Conservation (phyloP, 2,888 invertebrate species). For the Aspidapion aeneum region DNA sequence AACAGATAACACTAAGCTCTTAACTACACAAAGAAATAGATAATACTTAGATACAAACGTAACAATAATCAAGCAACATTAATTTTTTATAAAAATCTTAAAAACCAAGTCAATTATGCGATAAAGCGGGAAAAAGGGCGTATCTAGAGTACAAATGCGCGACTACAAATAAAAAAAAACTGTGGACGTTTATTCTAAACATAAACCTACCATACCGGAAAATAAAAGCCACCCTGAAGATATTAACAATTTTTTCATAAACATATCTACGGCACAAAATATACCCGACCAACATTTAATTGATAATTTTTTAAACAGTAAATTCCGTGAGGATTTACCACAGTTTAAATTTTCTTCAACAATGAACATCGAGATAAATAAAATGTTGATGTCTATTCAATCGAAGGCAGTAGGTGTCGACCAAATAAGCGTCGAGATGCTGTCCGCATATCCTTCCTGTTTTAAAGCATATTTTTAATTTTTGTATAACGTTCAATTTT, state of each 20-base stretch:
- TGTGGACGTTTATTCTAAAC: background rate
- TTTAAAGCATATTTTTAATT: background rate
- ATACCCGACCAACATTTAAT: background rate
- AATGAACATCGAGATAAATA: background rate
- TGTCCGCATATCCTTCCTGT: background rate
- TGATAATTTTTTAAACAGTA: background rate
- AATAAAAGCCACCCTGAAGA: background rate
- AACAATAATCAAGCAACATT: background rate
- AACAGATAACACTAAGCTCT: background rate
- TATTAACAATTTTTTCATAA: background rate
- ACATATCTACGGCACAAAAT: background rate
- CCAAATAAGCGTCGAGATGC: background rate
- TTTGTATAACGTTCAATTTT: too few species aligned
- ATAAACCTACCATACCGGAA: background rate
- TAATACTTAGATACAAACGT: background rate
- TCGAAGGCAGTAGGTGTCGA: background rate
- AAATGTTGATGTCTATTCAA: background rate
- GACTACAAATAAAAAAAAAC: background rate
- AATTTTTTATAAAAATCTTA: background rate
- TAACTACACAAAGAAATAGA: background rate
- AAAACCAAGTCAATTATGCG: background rate
- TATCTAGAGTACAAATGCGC: background rate
- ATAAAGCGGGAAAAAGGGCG: background rate
- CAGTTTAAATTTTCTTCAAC: background rate
- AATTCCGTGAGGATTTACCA: background rate